Percentiles rank a stretch among this genome's conserved stretches.
phyloP scores from a whole-genome alignment of 2,888 invertebrate species.

The Cataglyphis livida region DNA sequence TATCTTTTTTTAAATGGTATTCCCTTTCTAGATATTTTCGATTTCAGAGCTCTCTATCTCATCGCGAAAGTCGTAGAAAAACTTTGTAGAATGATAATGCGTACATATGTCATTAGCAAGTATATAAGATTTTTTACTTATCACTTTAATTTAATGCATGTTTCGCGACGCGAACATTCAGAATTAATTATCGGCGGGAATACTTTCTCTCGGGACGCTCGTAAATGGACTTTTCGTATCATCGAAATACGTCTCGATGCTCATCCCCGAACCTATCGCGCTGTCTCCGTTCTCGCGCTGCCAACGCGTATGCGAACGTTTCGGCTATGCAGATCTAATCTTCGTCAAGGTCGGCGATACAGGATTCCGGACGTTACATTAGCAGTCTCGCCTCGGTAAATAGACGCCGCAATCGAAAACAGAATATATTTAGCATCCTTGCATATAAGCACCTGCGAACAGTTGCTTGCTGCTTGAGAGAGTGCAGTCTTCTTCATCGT shows the following conservation, averaged over 20 bases:
- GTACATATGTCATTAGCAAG: neutral
- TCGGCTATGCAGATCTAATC: slow-evolving; percentile 42
- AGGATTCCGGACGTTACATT: slow-evolving; percentile 46
- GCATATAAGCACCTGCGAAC: neutral
- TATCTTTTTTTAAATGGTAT: neutral
- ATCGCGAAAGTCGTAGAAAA: neutral
- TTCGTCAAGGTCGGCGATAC: slow-evolving; percentile 29
- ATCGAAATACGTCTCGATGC: neutral
- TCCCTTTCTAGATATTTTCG: neutral
- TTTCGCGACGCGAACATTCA: slow-evolving; percentile 9
- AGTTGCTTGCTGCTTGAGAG: neutral
- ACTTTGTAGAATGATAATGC: neutral
- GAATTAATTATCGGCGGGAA: slow-evolving; percentile 30
- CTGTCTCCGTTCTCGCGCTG: slow-evolving; percentile 15
- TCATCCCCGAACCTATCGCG: slow-evolving; percentile 18
- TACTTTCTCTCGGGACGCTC: neutral
- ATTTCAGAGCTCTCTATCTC: neutral
- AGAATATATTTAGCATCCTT: slow-evolving; percentile 29
- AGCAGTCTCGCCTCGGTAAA: slow-evolving; percentile 36
- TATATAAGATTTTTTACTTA: neutral
- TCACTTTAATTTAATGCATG: slow-evolving; percentile 17
- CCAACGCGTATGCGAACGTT: slow-evolving; percentile 7
- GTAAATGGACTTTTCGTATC: neutral
- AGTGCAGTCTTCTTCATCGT: neutral
- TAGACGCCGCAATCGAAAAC: slow-evolving; percentile 26